phyloP scores from a whole-genome alignment of 2,797 vertebrate species.

The Spinibarbus caldwelli region DNA sequence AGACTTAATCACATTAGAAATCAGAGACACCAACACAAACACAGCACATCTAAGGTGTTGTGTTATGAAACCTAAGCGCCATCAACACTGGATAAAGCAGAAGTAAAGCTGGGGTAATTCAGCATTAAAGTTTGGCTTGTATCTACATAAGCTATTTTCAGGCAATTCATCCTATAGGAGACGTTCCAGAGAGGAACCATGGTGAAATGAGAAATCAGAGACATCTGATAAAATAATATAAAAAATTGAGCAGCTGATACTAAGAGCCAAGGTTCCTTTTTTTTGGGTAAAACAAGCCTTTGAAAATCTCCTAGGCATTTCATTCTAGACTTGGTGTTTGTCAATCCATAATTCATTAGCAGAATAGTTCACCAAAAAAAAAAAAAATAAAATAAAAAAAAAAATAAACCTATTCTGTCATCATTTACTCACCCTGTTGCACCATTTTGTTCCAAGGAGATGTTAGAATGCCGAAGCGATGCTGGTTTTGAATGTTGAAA shows the following conservation, averaged over 20 bases:
- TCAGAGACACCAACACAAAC: background rate
- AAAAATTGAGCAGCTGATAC: background rate
- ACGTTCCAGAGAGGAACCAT: conserved; percentile 22
- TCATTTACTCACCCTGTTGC: too few species aligned
- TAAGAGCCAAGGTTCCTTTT: background rate
- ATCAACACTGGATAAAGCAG: background rate
- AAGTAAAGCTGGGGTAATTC: background rate
- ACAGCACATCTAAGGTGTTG: background rate
- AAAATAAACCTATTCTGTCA: too few species aligned
- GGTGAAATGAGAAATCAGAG: conserved; percentile 18
- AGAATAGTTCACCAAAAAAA: too few species aligned
- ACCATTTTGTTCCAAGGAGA: background rate
- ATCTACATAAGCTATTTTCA: conserved; percentile 18
- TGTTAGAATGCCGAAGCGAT: background rate
- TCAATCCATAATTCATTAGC: background rate
- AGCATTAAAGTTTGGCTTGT: background rate
- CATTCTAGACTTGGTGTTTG: background rate
- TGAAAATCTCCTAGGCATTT: too few species aligned
- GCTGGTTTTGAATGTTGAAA: background rate
- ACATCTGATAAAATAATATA: conserved; percentile 9
- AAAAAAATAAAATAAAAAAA: too few species aligned
- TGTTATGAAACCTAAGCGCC: background rate
- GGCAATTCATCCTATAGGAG: conserved; percentile 19
- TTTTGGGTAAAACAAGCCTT: background rate
- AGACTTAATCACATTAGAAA: conserved; percentile 39